These are phyloP conservation scores for Talpa occidentalis DNA, from an alignment of 2,113 vertebrate genomes.

Conservation along the genomic window DNA sequence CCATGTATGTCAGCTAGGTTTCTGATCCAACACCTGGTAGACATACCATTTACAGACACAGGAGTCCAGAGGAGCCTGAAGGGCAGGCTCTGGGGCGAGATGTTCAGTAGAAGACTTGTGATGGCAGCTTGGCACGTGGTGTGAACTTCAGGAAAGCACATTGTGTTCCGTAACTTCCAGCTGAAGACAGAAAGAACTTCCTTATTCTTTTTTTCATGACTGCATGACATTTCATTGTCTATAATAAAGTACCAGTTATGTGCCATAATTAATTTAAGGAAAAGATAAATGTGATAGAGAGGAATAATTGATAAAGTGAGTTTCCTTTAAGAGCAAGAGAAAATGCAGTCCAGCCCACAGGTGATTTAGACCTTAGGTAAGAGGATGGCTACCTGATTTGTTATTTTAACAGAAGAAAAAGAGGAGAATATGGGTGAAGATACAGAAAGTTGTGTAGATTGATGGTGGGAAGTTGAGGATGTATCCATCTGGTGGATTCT, in stretches of 20 bases:
- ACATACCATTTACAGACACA: not conserved
- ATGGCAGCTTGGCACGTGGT: not conserved
- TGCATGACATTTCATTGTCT: not conserved
- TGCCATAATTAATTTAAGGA: slow-evolving; percentile 5
- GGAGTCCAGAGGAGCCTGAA: not conserved
- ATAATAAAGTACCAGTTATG: not conserved
- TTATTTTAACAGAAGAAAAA: slow-evolving; percentile 55
- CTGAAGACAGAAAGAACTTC: not conserved
- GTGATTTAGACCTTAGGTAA: slow-evolving; percentile 37
- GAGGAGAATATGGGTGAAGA: slow-evolving; percentile 33
- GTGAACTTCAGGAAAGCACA: slow-evolving; percentile 17
- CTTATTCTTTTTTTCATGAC: not conserved
- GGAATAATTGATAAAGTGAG: not conserved
- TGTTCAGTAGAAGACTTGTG: not conserved
- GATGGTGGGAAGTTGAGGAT: slow-evolving; percentile 52
- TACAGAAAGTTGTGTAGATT: slow-evolving; percentile 45
- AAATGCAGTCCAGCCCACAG: not conserved
- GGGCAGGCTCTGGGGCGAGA: not conserved
- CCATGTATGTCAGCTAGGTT: not conserved
- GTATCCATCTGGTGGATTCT: slow-evolving; percentile 73
- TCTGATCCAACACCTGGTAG: not conserved
- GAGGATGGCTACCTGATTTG: slow-evolving; percentile 10
- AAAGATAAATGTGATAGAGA: slow-evolving; percentile 43
- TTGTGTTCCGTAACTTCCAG: not conserved
- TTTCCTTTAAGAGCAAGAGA: slow-evolving; percentile 54